Conservation (phyloP, 2,113 vertebrate species). For the Tricholaema leucomelas region DNA sequence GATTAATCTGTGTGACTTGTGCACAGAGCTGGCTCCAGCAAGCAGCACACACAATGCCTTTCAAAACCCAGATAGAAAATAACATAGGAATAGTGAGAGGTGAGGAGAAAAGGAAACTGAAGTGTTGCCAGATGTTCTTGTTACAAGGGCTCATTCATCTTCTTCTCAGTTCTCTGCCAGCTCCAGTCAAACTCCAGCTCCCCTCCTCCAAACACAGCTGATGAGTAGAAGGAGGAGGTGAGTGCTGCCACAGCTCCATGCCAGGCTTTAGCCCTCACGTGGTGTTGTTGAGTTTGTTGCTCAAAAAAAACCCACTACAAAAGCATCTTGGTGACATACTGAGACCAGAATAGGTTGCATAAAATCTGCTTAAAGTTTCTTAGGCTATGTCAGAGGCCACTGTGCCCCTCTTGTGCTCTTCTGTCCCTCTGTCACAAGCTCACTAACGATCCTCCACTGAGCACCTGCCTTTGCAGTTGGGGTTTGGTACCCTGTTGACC, state of each 20-base stretch:
- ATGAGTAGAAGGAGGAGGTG: background rate
- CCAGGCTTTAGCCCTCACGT: background rate
- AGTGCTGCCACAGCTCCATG: background rate
- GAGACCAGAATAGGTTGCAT: background rate
- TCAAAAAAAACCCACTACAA: background rate
- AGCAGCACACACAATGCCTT: background rate
- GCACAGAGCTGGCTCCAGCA: background rate
- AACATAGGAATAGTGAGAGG: background rate
- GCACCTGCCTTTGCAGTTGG: background rate
- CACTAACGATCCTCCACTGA: background rate
- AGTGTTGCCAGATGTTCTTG: slow-evolving; percentile 5
- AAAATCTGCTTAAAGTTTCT: background rate
- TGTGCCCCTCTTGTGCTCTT: background rate
- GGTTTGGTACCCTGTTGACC: background rate
- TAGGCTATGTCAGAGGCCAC: background rate
- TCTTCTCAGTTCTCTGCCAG: background rate
- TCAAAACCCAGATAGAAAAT: background rate
- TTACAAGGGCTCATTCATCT: slow-evolving; percentile 3
- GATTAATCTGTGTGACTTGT: background rate
- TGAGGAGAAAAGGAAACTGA: slow-evolving; percentile 37
- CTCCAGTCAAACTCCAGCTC: background rate
- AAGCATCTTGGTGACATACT: background rate
- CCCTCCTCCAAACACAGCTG: background rate
- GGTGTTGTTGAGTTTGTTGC: background rate
- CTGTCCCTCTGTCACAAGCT: background rate